A percentile compares a stretch with the other conserved stretches of the same genome.
These are phyloP conservation scores for Hypotaenidia okinawae DNA, from an alignment of 2,797 vertebrate species.

Conservation along the genomic window DNA sequence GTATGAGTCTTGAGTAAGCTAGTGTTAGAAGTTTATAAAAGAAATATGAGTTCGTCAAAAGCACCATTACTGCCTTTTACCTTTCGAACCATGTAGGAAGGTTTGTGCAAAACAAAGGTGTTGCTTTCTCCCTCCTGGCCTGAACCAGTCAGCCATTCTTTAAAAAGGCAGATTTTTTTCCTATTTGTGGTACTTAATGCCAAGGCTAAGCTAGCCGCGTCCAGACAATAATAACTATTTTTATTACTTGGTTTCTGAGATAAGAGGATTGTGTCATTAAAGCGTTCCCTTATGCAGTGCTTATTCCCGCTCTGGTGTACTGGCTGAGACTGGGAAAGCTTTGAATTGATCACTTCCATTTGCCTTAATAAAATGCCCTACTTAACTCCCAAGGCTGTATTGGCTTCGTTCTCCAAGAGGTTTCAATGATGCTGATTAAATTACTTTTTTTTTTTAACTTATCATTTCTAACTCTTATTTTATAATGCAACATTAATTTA, in stretches of 20 bases:
- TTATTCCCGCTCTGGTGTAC: constrained; percentile 40
- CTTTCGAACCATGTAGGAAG: background rate
- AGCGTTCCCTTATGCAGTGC: constrained; percentile 42
- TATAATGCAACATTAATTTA: background rate
- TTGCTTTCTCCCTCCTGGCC: background rate
- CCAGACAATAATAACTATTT: constrained; percentile 69
- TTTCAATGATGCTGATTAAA: constrained; percentile 20
- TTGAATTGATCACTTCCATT: constrained; percentile 59
- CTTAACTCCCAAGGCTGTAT: constrained; percentile 30
- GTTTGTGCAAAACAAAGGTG: background rate
- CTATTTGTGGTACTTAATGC: constrained; percentile 44
- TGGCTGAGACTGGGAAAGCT: constrained; percentile 39
- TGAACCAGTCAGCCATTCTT: background rate
- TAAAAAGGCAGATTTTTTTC: constrained; percentile 7
- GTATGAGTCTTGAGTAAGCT: background rate
- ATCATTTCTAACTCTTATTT: constrained; percentile 25
- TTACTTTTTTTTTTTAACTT: background rate
- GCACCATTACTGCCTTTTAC: background rate
- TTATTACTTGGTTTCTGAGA: constrained; percentile 68
- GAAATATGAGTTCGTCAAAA: background rate
- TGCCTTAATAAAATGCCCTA: constrained; percentile 59
- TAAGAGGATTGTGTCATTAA: constrained; percentile 73
- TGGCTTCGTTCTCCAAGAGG: constrained; percentile 10
- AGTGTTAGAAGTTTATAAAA: background rate
- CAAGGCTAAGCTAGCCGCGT: constrained; percentile 46